A percentile compares a stretch with the other conserved stretches of the same genome.
These are phyloP conservation scores for Aporophyla lueneburgensis DNA, from an alignment of 2,888 invertebrate genomes.

Conservation along the genomic window DNA sequence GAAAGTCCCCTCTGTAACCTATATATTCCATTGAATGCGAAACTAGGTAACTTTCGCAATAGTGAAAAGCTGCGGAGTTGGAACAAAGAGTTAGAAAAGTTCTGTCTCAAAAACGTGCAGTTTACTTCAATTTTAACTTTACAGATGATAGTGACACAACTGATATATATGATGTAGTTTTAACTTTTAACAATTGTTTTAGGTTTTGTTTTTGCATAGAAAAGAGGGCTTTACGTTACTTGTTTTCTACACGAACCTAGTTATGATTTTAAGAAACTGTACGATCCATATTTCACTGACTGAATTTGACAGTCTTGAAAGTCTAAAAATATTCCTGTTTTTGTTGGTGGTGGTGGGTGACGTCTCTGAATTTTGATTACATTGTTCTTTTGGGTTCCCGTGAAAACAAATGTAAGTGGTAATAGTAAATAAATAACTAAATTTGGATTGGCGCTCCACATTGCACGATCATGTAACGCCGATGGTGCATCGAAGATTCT, in stretches of 20 bases:
- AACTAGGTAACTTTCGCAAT: slow-evolving; percentile 59
- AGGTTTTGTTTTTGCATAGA: not conserved
- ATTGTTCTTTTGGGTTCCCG: too few relatives aligned
- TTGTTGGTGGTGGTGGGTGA: too few relatives aligned
- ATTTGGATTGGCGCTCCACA: not conserved
- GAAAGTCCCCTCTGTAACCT: slow-evolving; percentile 63
- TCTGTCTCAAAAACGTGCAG: slow-evolving; percentile 39
- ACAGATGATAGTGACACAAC: not conserved
- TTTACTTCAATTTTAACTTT: slow-evolving; percentile 44
- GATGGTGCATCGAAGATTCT: not conserved
- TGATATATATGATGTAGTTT: slow-evolving; percentile 2
- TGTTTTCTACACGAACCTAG: not conserved
- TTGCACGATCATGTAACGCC: not conserved
- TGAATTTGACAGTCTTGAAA: too few relatives aligned
- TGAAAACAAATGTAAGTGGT: too few relatives aligned
- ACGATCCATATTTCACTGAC: too few relatives aligned
- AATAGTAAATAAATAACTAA: too few relatives aligned
- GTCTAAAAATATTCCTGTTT: too few relatives aligned
- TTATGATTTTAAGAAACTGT: too few relatives aligned
- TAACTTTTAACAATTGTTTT: not conserved
- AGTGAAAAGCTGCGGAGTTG: slow-evolving; percentile 47
- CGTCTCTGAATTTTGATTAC: too few relatives aligned
- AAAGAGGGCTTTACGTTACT: not conserved
- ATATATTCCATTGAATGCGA: slow-evolving; percentile 62
- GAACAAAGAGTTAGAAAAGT: slow-evolving; percentile 46